Evolutionary conservation across 2,888 invertebrate genomes (phyloP), one percentile per base, ranked within the genome.

Genomic region (Volucella inflata): DNA sequence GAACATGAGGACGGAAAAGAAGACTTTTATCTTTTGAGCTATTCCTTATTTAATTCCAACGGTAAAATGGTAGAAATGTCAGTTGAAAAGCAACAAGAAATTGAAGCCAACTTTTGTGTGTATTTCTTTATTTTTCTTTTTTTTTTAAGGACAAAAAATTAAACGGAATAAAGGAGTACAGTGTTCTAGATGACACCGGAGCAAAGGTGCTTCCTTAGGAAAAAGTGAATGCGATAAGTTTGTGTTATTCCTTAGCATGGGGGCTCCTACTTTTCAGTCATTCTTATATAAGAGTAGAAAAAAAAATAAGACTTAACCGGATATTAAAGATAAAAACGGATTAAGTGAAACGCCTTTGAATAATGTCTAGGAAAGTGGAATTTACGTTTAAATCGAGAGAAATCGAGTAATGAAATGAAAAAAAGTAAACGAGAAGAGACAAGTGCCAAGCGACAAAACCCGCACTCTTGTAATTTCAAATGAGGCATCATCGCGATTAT

Each of bases 251-350:
- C 44, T 6, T 60, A 70, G 62, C 8, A 40, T 36, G 11, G 8
- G 51, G 60, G 44, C 21, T 12, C 70, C 55, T 60, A 38, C 17
- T n/a, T n/a, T 17, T 10, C 4, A 42, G 46, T 36, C 65, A 11
- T 16, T 57, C 57, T 12, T 16, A 9, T 12, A 55, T 8, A 11
- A 38, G 10, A 40, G 14, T 44, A 16, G 8, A 57, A 57, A 30
- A 17, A 65, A 67, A 50, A 65, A 51, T 55, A 40, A 57, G 57
- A 68, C 53, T 53, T 74, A 71, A 75, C 70, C 75, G 84, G 84
- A 84, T 84, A 84, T 84, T 84, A 80, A 79, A 84, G 75, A 80
- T 84, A 79, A 76, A 84, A 84, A 84, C 60, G 71, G 84, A 80
- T 80, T 79, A 80, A 65, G 42, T 48, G 48, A 53, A 75, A 71